Percentiles rank a stretch among this genome's conserved stretches.
phyloP scores from a whole-genome alignment of 2,797 vertebrate genomes.

The Danionella dracula region DNA sequence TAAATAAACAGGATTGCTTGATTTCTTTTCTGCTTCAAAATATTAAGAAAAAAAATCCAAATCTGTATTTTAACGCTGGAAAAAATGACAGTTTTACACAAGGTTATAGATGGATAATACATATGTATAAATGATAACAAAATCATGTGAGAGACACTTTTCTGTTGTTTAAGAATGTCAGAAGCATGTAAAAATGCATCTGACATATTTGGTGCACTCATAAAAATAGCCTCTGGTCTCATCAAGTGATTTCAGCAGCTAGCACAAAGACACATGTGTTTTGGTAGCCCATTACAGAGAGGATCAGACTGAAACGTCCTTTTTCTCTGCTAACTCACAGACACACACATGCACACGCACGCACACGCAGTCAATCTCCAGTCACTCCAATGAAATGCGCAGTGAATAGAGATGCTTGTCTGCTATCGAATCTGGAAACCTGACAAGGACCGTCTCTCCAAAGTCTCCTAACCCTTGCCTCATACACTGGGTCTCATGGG shows the following conservation, averaged over 20 bases:
- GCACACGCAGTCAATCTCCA: constrained; percentile 27
- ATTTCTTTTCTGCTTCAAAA: too few species aligned
- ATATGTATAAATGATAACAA: constrained; percentile 7
- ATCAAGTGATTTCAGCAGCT: constrained; percentile 37
- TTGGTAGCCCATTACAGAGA: constrained; percentile 41
- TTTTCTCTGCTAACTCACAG: constrained; percentile 38
- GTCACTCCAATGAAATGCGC: constrained; percentile 44
- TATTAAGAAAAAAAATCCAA: background rate
- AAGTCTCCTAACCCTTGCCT: constrained; percentile 11
- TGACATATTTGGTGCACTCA: constrained; percentile 31
- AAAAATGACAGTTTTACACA: constrained; percentile 12
- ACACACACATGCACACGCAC: constrained; percentile 4
- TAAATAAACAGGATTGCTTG: too few species aligned
- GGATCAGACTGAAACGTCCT: constrained; percentile 39
- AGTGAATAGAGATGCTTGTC: constrained; percentile 47
- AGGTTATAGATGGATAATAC: constrained; percentile 17
- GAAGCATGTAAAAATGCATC: constrained; percentile 27
- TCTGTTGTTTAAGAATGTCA: constrained; percentile 8
- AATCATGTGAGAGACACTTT: constrained; percentile 13
- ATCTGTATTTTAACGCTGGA: background rate
- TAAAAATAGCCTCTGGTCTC: constrained; percentile 31
- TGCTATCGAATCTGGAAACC: constrained; percentile 45
- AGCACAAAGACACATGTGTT: constrained; percentile 46
- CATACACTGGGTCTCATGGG: constrained; percentile 11
- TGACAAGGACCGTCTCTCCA: constrained; percentile 33